A percentile compares a stretch with the other conserved stretches of the same genome.
These are phyloP conservation scores for Chaetodon trifascialis DNA, from an alignment of 2,113 vertebrate genomes.

Conservation along the genomic window DNA sequence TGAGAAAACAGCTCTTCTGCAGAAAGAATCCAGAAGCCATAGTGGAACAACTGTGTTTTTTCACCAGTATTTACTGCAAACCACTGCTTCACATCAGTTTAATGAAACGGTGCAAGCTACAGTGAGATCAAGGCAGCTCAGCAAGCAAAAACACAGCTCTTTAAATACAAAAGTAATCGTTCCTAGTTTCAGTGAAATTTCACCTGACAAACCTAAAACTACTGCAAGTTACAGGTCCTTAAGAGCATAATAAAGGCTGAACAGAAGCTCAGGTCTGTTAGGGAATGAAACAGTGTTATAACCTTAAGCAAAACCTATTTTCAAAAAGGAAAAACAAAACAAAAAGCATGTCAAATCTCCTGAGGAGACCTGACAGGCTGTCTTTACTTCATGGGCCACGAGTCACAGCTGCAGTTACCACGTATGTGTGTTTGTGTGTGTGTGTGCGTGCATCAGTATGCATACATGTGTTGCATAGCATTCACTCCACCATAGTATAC, in stretches of 20 bases:
- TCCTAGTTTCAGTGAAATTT: constrained; percentile 23
- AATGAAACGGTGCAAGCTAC: constrained; percentile 19
- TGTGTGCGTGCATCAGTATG: not conserved
- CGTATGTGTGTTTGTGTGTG: not conserved
- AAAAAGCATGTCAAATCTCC: not conserved
- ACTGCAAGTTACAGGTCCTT: not conserved
- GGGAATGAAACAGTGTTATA: constrained; percentile 6
- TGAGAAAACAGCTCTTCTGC: accelerated
- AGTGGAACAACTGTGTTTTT: constrained; percentile 9
- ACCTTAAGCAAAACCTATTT: not conserved
- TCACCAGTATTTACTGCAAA: not conserved
- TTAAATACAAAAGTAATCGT: constrained; percentile 35
- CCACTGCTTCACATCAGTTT: constrained; percentile 35
- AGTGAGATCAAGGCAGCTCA: constrained; percentile 30
- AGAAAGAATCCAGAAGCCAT: not conserved
- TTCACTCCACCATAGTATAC: not conserved
- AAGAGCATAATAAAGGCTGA: constrained; percentile 18
- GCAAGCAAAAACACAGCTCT: constrained; percentile 10
- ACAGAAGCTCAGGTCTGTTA: constrained; percentile 21
- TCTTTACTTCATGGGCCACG: not conserved
- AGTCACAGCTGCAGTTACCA: not conserved
- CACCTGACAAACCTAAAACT: constrained; percentile 21
- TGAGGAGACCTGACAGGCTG: constrained; percentile 1
- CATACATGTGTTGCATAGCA: not conserved
- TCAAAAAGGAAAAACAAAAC: not conserved